A percentile compares a stretch with the other conserved stretches of the same genome.
Evolutionary conservation across 2,113 vertebrate species (phyloP).

Genomic region (Bagarius yarrelli): DNA sequence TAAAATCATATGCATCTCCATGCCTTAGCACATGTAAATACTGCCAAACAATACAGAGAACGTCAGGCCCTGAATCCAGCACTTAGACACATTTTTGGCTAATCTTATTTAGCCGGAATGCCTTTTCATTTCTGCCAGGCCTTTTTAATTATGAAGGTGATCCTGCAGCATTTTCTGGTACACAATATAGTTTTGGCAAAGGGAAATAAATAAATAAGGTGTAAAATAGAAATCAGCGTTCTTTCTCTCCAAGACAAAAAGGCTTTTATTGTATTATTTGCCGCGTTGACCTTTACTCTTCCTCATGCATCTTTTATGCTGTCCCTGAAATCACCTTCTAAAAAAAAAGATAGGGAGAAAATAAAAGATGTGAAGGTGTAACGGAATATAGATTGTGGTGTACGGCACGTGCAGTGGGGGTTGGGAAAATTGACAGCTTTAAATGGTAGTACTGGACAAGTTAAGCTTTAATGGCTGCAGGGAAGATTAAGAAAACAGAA

Average conservation of each 20-base stretch:
- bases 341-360: constrained; percentile 80
- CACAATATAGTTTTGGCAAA: constrained; percentile 20
- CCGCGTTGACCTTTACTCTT: constrained; percentile 79
- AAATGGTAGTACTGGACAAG: neutral
- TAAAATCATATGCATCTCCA: constrained; percentile 49
- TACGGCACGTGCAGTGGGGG: constrained; percentile 68
- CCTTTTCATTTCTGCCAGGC: constrained; percentile 1
- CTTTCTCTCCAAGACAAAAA: constrained; percentile 77
- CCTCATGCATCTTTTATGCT: constrained; percentile 90
- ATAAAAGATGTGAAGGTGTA: constrained; percentile 53
- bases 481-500: neutral
- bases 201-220: constrained; percentile 38
- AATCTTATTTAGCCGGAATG: neutral
- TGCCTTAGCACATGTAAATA: constrained; percentile 49
- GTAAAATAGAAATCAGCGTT: constrained; percentile 66
- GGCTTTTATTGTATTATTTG: constrained; percentile 71
- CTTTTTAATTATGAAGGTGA: constrained; percentile 8
- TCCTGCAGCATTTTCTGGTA: neutral
- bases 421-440: neutral
- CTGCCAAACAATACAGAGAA: constrained; percentile 1
- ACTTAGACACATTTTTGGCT: constrained; percentile 11
- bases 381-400: constrained; percentile 78
- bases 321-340: constrained; percentile 75
- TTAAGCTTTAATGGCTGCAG: neutral
- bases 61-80: constrained; percentile 1